Conservation (phyloP, 2,113 vertebrate species). For the Pygathrix nemaeus region DNA sequence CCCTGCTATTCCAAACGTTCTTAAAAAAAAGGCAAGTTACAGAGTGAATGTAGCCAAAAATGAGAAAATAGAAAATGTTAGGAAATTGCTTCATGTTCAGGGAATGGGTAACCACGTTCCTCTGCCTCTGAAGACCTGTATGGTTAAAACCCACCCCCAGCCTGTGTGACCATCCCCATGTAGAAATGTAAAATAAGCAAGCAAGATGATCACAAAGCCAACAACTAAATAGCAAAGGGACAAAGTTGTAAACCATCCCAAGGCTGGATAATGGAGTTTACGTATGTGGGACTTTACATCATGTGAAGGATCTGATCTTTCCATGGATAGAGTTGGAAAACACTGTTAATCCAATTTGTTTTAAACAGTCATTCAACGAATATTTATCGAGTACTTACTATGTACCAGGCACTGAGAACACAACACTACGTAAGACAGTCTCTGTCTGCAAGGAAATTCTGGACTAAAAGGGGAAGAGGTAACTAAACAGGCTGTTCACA, state of each 20-base stretch:
- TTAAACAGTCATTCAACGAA: neutral
- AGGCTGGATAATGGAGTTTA: neutral
- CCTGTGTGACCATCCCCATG: neutral
- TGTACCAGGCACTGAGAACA: slow-evolving; percentile 33
- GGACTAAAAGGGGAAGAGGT: neutral
- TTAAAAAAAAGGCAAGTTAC: neutral
- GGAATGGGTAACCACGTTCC: neutral
- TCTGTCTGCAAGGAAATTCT: neutral
- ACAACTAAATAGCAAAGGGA: neutral
- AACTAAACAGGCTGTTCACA: neutral
- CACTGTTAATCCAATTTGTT: neutral
- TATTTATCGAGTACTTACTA: slow-evolving; percentile 42
- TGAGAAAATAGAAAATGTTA: neutral
- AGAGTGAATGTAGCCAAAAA: neutral
- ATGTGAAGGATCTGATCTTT: neutral
- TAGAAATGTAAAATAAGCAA: neutral
- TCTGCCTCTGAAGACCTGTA: neutral
- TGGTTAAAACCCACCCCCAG: neutral
- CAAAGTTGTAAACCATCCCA: neutral
- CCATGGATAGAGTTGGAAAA: neutral
- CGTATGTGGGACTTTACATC: neutral
- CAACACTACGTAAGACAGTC: neutral
- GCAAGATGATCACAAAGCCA: neutral
- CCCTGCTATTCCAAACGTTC: neutral
- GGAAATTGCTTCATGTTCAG: neutral